Base-by-base conservation (phyloP, 2,113 vertebrate genomes). In the Dipodomys stephensi region DNA sequence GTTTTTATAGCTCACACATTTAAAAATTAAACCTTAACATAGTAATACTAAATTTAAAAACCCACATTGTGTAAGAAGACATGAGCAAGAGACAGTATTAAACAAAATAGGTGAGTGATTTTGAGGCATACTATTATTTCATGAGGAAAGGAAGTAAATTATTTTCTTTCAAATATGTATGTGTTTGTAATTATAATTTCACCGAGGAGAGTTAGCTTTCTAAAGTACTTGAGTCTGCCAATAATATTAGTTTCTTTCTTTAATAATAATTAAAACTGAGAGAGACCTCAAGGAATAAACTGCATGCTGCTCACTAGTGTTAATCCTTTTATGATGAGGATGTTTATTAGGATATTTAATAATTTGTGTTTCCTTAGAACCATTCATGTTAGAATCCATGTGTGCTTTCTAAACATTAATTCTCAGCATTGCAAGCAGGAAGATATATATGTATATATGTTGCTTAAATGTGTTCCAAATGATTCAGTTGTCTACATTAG, bases 361-460 rank as follows among this genome's bases (percentile, higher is more conserved):
- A 95, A 89, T 92, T 95, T 89, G 67, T 77, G 60, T 84, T 95
- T 92, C 62, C 39, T 83, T 79, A 88, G 8, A 87, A 92, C 6
- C 16, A 90, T 88, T 73, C 73, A 96, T 94, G 35, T 94, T 89
- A 91, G 78, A 87, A 57, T 80, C 12, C 35, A 22, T 80, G 10
- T 69, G 62, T 90, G 53, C 30, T 92, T 93, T 90, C 83, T 64
- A 88, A 92, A 80, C 10, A 86, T 93, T 77, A 85, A 77, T 87
- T 92, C 62, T 90, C 49, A 92, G 30, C 32, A 71, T 28, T 65
- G 19, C 8, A 80, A 86, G 46, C 62, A 39, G 19, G 7, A 92
- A 88, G 22, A 93, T 85, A 8, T 32, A 60, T 60, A 32, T 85
- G 44, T 77, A 22, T 87, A 71, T 73, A 91, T 62, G 6, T 64